A percentile compares a stretch with the other conserved stretches of the same genome.
These are phyloP conservation scores for Euwallacea similis DNA, from an alignment of 1,140 invertebrate genomes.

Conservation along the genomic window DNA sequence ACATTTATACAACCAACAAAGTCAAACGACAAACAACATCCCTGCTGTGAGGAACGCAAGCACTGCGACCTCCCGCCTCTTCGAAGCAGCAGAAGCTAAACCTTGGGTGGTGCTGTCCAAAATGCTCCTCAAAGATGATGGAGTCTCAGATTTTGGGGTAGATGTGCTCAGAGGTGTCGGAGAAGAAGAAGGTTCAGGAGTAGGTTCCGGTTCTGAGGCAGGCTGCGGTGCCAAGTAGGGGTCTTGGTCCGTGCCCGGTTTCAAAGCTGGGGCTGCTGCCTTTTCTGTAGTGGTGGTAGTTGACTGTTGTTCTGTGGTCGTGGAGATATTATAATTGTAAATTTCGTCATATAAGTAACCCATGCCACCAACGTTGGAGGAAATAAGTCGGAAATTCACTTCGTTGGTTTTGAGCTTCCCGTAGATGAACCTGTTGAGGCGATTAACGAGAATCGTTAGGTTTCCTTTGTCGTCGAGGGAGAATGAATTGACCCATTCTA, in stretches of 20 bases:
- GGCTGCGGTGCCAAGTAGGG: slow-evolving; percentile 33
- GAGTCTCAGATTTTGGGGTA: background rate
- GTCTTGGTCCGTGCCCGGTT: slow-evolving; percentile 34
- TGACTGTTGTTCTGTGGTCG: background rate
- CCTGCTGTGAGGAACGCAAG: slow-evolving; percentile 7
- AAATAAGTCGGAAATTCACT: slow-evolving; percentile 52
- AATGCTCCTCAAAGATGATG: background rate
- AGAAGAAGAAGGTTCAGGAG: slow-evolving; percentile 28
- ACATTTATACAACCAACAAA: slow-evolving; percentile 31
- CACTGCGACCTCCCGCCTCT: slow-evolving; percentile 37
- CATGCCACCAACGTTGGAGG: slow-evolving; percentile 56
- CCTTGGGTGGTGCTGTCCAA: background rate
- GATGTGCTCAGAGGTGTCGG: background rate
- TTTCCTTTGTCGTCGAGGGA: slow-evolving; percentile 67
- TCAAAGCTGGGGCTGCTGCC: slow-evolving; percentile 13
- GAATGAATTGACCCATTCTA: slow-evolving; percentile 74
- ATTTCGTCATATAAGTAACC: slow-evolving; percentile 63
- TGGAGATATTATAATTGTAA: slow-evolving; percentile 23
- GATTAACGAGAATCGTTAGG: slow-evolving; percentile 67
- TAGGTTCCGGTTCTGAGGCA: slow-evolving; percentile 51
- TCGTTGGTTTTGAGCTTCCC: slow-evolving; percentile 43
- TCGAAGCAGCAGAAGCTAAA: slow-evolving; percentile 39
- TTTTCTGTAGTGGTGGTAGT: slow-evolving; percentile 17
- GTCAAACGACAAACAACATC: slow-evolving; percentile 22
- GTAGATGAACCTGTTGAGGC: slow-evolving; percentile 62